phyloP scores from a whole-genome alignment of 2,888 invertebrate species.

The Artemia sp. region DNA sequence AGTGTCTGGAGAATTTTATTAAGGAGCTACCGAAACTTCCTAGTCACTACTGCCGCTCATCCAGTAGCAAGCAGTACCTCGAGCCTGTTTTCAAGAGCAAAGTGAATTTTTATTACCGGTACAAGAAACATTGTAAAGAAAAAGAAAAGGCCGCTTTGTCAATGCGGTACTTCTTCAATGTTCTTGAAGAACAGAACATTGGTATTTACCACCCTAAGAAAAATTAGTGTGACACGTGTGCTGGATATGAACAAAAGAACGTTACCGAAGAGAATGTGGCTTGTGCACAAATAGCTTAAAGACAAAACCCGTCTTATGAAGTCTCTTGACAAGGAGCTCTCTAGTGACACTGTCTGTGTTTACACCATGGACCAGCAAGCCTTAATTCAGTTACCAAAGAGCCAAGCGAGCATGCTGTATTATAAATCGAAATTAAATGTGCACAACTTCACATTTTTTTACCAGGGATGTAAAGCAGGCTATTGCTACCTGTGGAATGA shows the following conservation, averaged over 20 bases:
- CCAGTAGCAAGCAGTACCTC: slow-evolving; percentile 6
- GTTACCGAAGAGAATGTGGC: slow-evolving; percentile 21
- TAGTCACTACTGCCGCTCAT: slow-evolving; percentile 4
- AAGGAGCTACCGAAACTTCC: slow-evolving; percentile 7
- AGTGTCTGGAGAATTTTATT: neutral
- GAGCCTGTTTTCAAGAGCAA: neutral
- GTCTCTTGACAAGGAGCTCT: slow-evolving; percentile 3
- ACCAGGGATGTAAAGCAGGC: slow-evolving; percentile 25
- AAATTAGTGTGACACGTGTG: no score
- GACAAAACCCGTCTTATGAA: slow-evolving; percentile 23
- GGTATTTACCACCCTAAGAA: neutral
- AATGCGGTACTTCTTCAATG: slow-evolving; percentile 14
- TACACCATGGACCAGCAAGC: neutral
- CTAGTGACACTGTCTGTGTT: neutral
- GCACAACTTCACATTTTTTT: slow-evolving; percentile 28
- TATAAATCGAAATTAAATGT: slow-evolving; percentile 26
- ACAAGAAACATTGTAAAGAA: slow-evolving; percentile 1
- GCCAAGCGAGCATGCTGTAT: slow-evolving; percentile 5
- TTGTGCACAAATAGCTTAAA: slow-evolving; percentile 23
- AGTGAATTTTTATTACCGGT: neutral
- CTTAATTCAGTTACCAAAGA: slow-evolving; percentile 6
- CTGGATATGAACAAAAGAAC: no score
- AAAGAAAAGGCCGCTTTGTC: neutral
- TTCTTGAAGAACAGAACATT: slow-evolving; percentile 13
- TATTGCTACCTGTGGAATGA: slow-evolving; percentile 28